Evolutionary conservation across 2,888 invertebrate genomes (phyloP).

Genomic region (Hirtodrosophila alboralis): DNA sequence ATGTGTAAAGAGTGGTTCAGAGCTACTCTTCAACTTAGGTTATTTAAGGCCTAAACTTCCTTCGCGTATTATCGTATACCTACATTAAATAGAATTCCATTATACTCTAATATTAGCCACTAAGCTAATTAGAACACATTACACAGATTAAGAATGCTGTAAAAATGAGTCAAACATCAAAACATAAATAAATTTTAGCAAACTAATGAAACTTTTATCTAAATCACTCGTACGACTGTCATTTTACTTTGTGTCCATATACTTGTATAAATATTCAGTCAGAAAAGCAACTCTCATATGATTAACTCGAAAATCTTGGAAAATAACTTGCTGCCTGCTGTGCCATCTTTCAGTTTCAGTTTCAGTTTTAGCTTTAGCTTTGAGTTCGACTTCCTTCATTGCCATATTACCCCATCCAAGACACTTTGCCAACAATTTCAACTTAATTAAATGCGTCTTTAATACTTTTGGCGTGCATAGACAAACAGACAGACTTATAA

Average conservation of each 20-base stretch:
- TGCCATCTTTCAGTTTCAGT: conserved; percentile 6
- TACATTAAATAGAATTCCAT: no score
- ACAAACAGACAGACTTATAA: conserved; percentile 21
- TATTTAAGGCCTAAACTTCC: no score
- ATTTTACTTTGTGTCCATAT: background rate
- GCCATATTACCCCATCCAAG: conserved; percentile 19
- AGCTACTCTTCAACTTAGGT: no score
- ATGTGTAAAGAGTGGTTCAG: no score
- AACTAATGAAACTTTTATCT: conserved; percentile 2
- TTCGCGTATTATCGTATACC: no score
- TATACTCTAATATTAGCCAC: no score
- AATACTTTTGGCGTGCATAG: conserved; percentile 61
- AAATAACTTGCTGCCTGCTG: conserved; percentile 25
- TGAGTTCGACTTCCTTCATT: conserved; percentile 48
- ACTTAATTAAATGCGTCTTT: conserved; percentile 79
- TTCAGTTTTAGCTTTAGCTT: conserved; percentile 29
- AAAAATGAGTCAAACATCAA: background rate
- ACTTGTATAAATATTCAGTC: background rate
- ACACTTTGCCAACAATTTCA: conserved; percentile 73
- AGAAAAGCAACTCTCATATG: conserved; percentile 26
- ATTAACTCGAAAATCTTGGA: conserved; percentile 44
- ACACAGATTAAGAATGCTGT: no score
- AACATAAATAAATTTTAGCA: no score
- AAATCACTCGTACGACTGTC: background rate
- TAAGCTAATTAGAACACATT: no score